Base-by-base conservation (phyloP, 2,888 invertebrate genomes). In the Mellilla xanthometata region DNA sequence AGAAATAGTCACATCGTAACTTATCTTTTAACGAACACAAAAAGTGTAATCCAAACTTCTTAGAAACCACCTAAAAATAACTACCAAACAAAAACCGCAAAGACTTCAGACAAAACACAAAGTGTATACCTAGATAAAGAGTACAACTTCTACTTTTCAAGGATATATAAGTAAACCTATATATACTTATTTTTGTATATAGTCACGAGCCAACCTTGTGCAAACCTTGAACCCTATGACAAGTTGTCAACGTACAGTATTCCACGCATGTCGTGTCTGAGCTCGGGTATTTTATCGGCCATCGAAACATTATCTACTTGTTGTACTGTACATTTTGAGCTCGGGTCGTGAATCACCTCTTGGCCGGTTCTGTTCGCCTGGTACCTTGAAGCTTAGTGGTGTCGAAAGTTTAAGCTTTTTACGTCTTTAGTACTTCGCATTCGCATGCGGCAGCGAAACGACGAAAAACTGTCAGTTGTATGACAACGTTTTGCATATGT, bases 141-240 rank as follows among this genome's bases (percentile, higher is more conserved):
- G 24, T 3, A 10, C 2, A 23, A 33, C 27, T 33, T 44, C 19
- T 6, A 29, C 31, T 8, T 6, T 27, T 12, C 22, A 33, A 39
- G 28, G 27, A 43, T 43, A 15, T 10, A 22, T 15, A 24, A 19
- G 26, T 28, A 8, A 7, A 24, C 8, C 24, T n/a, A n/a, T 4
- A 2, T 24, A 1, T 24, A 24, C 15, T 5, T 19, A 19, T 3
- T 2, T 15, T 3, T 15, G 5, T 15, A 19, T 19, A 8, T 12
- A n/a, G 9, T 32, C 43, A 44, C 38, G 43, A 44, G 7, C 34
- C 29, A 40, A 41, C 46, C 47, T 47, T 38, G 47, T 31, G 19
- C 27, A 46, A 46, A 22, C 47, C 47, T 47, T 47, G 47, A 47
- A 41, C 47, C 27, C 46, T 7, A 28, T 34, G 35, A 38, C 32